Evolutionary conservation across 2,888 invertebrate species (phyloP).

Genomic region (Agonopterix subpropinquella): DNA sequence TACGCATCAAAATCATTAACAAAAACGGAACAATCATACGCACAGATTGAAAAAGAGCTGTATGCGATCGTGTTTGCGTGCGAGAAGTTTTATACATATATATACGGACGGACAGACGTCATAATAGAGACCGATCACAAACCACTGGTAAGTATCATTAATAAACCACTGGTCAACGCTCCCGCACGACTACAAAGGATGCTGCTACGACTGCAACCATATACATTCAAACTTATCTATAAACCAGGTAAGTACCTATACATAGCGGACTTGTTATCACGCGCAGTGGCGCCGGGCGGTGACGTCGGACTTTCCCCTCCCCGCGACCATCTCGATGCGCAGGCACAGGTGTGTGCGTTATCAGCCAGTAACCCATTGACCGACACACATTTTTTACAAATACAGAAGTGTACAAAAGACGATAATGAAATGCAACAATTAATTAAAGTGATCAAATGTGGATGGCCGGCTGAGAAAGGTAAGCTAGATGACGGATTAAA

Average conservation of each 20-base stretch:
- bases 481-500: neutral
- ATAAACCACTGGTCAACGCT: constrained; percentile 12
- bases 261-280: constrained; percentile 18
- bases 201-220: constrained; percentile 15
- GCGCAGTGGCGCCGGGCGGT: constrained; percentile 1
- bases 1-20: neutral
- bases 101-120: neutral
- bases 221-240: constrained; percentile 13
- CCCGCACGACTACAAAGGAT: constrained; percentile 15
- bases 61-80: neutral
- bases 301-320: neutral
- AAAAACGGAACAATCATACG: neutral
- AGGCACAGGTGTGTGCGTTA: constrained; percentile 9
- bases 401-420: constrained; percentile 7
- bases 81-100: neutral
- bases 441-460: neutral
- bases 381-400: constrained; percentile 9
- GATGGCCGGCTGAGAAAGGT: neutral
- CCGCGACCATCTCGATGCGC: constrained; percentile 2
- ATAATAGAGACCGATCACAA: constrained; percentile 9
- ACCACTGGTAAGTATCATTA: constrained; percentile 10
- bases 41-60: neutral
- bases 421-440: constrained; percentile 4
- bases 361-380: constrained; percentile 3
- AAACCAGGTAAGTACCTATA: constrained; percentile 16